phyloP scores from a whole-genome alignment of 2,113 vertebrate species.

The Elgaria multicarinata region DNA sequence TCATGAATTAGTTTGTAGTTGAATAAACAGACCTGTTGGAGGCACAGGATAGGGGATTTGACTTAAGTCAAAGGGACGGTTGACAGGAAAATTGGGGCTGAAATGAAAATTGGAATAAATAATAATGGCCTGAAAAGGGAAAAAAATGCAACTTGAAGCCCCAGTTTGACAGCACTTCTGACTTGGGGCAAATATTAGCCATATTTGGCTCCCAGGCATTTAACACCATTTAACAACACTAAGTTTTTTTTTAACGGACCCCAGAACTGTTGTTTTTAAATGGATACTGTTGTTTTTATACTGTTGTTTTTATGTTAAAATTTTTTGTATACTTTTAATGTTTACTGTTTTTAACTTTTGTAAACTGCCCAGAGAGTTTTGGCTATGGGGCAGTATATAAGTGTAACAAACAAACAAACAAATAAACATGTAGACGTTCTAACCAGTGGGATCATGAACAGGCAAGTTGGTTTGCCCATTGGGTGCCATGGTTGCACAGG shows the following conservation, averaged over 20 bases:
- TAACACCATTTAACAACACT: too few relatives aligned
- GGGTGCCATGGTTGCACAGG: not conserved
- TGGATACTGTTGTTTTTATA: too few relatives aligned
- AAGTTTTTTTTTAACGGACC: too few relatives aligned
- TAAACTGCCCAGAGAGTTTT: too few relatives aligned
- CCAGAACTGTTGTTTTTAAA: too few relatives aligned
- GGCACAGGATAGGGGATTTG: not conserved
- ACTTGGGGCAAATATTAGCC: not conserved
- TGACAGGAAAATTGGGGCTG: not conserved
- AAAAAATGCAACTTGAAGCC: not conserved
- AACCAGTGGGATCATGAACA: not conserved
- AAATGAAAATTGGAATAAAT: not conserved
- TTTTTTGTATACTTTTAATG: too few relatives aligned
- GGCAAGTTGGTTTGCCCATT: too few relatives aligned
- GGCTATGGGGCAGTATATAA: too few relatives aligned
- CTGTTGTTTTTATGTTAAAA: too few relatives aligned
- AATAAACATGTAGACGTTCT: not conserved
- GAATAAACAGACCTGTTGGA: not conserved
- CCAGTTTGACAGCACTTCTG: not conserved
- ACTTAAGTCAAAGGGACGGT: not conserved
- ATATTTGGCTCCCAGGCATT: too few relatives aligned
- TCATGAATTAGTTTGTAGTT: not conserved
- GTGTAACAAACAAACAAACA: too few relatives aligned
- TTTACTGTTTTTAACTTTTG: too few relatives aligned
- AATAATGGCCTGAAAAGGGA: not conserved